Evolutionary conservation across 2,888 invertebrate genomes (phyloP), one percentile per base, ranked within the genome.

Genomic region (Notocelia uddmanniana): DNA sequence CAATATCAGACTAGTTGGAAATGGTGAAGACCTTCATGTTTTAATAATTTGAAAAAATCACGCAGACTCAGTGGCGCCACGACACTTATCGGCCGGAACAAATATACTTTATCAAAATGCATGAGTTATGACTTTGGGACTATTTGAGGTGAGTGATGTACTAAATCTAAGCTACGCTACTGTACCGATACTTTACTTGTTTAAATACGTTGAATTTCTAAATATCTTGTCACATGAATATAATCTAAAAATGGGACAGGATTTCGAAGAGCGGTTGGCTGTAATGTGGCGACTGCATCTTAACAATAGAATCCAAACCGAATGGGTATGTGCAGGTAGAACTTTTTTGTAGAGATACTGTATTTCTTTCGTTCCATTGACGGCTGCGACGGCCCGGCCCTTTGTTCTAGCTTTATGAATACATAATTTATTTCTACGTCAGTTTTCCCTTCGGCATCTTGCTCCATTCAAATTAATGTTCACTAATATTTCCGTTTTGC

Each of bases 241-340:
- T 67, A 67, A 41, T 19, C 31, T 48, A 66, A 59, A 68, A 69
- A 73, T 60, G 50, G 70, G 67, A 73, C 70, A 73, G 62, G 57
- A 63, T 68, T 57, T 50, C 34, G 31, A 63, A 26, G 55, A 67
- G 48, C 50, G 45, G 64, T 55, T 48, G 55, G 18, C 37, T 58
- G 68, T 72, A 48, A 68, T 55, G 67, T 57, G 74, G 73, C 75
- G 76, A 68, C 76, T 78, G 81, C 78, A 76, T 75, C 75, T 76
- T 78, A 81, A 87, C 87, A 87, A 87, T 84, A 82, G 82, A 84
- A 75, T 77, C 76, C 78, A 74, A 81, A 76, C 73, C 81, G 79
- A 84, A 84, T 85, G 83, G 84, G 81, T 80, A 78, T 75, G 69
- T 82, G 78, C 91, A 90, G 91, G 91, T 91, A 90, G 85, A 85